A percentile compares a stretch with the other conserved stretches of the same genome.
Evolutionary conservation across 2,797 vertebrate genomes (phyloP).

Genomic region (Squalus acanthias): DNA sequence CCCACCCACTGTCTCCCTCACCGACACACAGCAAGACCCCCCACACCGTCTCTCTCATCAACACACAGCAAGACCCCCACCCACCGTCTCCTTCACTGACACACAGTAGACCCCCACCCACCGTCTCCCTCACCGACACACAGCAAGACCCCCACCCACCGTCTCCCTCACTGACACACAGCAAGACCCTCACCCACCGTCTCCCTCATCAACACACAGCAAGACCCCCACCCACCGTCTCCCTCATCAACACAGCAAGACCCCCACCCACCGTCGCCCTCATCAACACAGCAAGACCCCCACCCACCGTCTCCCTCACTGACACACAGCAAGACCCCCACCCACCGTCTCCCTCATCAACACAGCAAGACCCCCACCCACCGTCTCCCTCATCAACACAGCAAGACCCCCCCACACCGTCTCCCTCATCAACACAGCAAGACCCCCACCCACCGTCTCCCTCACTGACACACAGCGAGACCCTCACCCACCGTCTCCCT

Average conservation of each 20-base stretch:
- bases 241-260: background rate
- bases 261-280: too few relatives aligned
- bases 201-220: background rate
- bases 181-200: background rate
- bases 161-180: background rate
- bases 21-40: background rate
- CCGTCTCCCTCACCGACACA: background rate
- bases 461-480: background rate
- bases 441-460: background rate
- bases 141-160: background rate
- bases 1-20: background rate
- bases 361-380: background rate
- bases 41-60: background rate
- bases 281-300: background rate
- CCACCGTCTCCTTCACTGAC: too few relatives aligned
- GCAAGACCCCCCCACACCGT: background rate
- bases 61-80: background rate
- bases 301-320: background rate
- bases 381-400: background rate
- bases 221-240: background rate
- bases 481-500: background rate
- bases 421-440: background rate
- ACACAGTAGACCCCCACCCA: too few relatives aligned
- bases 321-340: background rate
- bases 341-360: background rate